Conservation (phyloP, 2,113 vertebrate genomes). For the Numida meleagris region DNA sequence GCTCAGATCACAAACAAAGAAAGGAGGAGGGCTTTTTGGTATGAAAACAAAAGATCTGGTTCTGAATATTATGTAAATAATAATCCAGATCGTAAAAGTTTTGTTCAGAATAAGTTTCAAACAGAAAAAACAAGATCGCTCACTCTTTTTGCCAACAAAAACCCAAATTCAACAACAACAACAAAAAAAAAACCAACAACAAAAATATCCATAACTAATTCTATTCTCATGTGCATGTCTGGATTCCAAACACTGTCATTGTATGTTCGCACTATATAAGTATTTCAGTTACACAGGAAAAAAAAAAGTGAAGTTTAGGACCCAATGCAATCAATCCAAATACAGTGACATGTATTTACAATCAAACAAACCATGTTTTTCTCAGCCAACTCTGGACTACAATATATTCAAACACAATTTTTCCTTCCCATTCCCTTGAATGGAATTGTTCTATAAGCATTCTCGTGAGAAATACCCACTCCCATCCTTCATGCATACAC, state of each 20-base stretch:
- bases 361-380: neutral
- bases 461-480: neutral
- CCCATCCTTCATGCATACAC: neutral
- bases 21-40: neutral
- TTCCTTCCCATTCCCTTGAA: neutral
- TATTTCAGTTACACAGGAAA: neutral
- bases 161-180: neutral
- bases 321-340: neutral
- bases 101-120: neutral
- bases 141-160: neutral
- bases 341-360: neutral
- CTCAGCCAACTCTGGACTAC: neutral
- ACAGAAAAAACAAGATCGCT: neutral
- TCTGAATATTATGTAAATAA: neutral
- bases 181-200: neutral
- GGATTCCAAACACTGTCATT: neutral
- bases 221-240: neutral
- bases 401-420: neutral
- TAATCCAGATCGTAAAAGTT: neutral
- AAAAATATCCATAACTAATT: neutral
- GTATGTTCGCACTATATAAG: neutral
- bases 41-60: neutral
- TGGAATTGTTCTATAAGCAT: rapidly evolving
- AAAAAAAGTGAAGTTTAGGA: neutral
- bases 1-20: neutral